Base-by-base conservation (phyloP, 2,888 invertebrate genomes). In the Bursaphelenchus okinawaensis region DNA sequence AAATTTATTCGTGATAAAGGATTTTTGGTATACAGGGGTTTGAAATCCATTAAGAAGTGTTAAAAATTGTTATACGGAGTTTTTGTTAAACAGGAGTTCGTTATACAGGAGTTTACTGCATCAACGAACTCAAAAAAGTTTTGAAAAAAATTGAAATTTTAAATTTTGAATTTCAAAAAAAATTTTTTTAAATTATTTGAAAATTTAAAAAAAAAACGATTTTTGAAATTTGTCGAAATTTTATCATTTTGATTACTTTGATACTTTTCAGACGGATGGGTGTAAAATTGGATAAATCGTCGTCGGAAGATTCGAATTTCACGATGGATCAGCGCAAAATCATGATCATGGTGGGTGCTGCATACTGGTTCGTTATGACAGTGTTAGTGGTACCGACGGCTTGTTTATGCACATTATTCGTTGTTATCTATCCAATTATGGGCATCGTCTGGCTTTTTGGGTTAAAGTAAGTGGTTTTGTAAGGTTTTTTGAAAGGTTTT, bases 351-450 rank as follows among this genome's bases (percentile, higher is more conserved):
- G 68, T 71, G 57, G 71, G 74, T 22, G 77, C 75, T 50, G 56
- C 71, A 4, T 80, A 80, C 65, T 79, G 79, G 68, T 55, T 77
- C 8, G 31, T 78, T 23, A 80, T 78, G 75, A 80, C 80, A 4
- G 69, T 70, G 7, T 66, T 80, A 62, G 63, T 80, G 23, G 75
- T 80, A 19, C 80, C 80, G 40, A 64, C 73, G 7, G 78, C 76
- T 7, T 80, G 79, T 61, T 72, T 76, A 23, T 69, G 70, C 52
- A 73, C 78, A 4, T 71, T 59, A 8, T 27, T 73, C 29, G 31
- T 73, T n/a, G 24, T 74, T 26, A 9, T 80, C 12, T 64, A 70
- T 28, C 79, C 79, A 8, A 50, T 80, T 22, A 72, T 73, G 67
- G 50, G 22, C 8, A 29, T 59, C n/a, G 52, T 23, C 9, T 59